phyloP scores from a whole-genome alignment of 2,888 invertebrate species.

The Oligia fasciuncula region DNA sequence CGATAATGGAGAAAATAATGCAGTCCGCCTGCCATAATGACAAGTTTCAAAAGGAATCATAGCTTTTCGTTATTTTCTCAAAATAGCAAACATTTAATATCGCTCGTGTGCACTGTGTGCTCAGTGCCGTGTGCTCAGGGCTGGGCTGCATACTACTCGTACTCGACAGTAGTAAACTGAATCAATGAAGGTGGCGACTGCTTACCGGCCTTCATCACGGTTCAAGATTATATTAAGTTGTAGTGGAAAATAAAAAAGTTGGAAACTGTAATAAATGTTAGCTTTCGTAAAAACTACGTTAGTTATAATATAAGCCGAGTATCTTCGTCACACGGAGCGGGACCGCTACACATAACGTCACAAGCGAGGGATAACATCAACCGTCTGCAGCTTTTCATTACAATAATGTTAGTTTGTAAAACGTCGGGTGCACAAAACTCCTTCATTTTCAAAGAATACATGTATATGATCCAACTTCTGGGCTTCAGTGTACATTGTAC shows the following conservation, averaged over 20 bases:
- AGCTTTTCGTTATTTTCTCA: neutral
- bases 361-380: conserved; percentile 3
- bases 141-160: too few relatives aligned
- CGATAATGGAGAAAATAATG: neutral
- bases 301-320: conserved; percentile 56
- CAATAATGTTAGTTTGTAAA: neutral
- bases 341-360: neutral
- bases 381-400: neutral
- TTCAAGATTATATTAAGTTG: neutral
- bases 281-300: neutral
- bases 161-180: neutral
- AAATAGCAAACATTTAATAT: neutral
- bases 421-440: neutral
- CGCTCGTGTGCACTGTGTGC: neutral
- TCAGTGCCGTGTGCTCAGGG: too few relatives aligned
- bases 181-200: conserved; percentile 1
- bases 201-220: neutral
- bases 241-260: neutral
- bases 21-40: neutral
- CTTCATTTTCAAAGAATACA: neutral
- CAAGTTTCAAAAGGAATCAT: neutral
- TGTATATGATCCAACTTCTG: neutral
- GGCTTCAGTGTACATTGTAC: neutral
- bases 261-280: neutral
- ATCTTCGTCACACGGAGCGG: conserved; percentile 7